phyloP scores from a whole-genome alignment of 2,113 vertebrate genomes.

The Vanacampus margaritifer region DNA sequence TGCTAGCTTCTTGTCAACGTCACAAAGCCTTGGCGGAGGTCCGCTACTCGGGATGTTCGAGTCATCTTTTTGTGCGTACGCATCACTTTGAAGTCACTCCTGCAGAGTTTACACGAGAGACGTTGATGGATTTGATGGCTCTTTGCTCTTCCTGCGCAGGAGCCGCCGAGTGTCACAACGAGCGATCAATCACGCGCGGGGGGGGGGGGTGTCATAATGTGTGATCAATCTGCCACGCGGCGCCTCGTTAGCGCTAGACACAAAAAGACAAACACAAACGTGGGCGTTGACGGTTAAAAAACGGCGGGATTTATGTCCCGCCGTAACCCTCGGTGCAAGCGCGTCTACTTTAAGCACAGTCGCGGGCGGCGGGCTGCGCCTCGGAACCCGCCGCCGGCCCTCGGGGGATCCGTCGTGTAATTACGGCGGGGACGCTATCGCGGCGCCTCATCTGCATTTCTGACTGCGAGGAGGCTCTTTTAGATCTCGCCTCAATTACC shows the following conservation, averaged over 20 bases:
- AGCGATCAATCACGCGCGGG: neutral
- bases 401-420: neutral
- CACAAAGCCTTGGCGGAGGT: too few species aligned
- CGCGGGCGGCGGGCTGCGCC: neutral
- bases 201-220: neutral
- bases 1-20: too few species aligned
- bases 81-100: neutral
- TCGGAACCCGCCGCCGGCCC: neutral
- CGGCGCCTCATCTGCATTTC: conserved; percentile 2
- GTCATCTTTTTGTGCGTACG: too few species aligned
- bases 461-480: neutral
- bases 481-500: conserved; percentile 7
- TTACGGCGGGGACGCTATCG: neutral
- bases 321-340: neutral
- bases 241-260: neutral
- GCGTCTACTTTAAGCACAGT: neutral
- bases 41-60: too few species aligned
- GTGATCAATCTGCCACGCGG: neutral
- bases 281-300: neutral
- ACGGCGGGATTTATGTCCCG: neutral
- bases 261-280: neutral
- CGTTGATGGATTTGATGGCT: neutral
- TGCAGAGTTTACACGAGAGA: neutral
- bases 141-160: neutral
- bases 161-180: neutral